A percentile compares a stretch with the other conserved stretches of the same genome.
phyloP scores from a whole-genome alignment of 2,888 invertebrate genomes.

The Meteorus colon region DNA sequence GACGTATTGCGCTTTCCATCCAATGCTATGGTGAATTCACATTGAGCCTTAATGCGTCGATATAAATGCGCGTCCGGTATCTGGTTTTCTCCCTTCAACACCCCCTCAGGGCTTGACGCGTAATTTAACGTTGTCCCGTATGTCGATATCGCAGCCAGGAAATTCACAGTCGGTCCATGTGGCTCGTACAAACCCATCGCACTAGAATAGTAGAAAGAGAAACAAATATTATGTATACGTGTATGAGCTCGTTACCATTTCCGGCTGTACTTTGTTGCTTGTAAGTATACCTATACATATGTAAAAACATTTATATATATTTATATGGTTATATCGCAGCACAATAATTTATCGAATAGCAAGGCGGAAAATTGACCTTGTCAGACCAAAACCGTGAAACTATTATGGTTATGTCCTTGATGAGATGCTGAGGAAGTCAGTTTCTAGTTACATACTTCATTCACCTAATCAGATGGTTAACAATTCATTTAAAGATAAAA shows the following conservation, averaged over 20 bases:
- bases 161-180: constrained; percentile 38
- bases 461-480: no score
- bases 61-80: constrained; percentile 62
- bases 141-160: constrained; percentile 55
- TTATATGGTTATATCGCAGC: neutral
- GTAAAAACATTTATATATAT: constrained; percentile 14
- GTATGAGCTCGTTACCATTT: constrained; percentile 12
- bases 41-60: constrained; percentile 57
- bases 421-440: constrained; percentile 6
- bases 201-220: neutral
- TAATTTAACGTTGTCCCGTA: constrained; percentile 55
- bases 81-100: constrained; percentile 51
- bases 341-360: constrained; percentile 11
- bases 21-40: constrained; percentile 4
- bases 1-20: neutral
- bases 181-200: neutral
- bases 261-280: neutral
- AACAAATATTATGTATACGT: neutral
- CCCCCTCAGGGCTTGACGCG: constrained; percentile 47
- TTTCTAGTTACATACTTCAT: no score
- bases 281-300: neutral
- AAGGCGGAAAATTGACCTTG: neutral
- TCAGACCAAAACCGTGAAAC: neutral
- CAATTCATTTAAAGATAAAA: no score
- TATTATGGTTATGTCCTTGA: neutral